A percentile compares a stretch with the other conserved stretches of the same genome.
Evolutionary conservation across 1,140 invertebrate genomes (phyloP).

Genomic region (Trachymyrmex septentrionalis): DNA sequence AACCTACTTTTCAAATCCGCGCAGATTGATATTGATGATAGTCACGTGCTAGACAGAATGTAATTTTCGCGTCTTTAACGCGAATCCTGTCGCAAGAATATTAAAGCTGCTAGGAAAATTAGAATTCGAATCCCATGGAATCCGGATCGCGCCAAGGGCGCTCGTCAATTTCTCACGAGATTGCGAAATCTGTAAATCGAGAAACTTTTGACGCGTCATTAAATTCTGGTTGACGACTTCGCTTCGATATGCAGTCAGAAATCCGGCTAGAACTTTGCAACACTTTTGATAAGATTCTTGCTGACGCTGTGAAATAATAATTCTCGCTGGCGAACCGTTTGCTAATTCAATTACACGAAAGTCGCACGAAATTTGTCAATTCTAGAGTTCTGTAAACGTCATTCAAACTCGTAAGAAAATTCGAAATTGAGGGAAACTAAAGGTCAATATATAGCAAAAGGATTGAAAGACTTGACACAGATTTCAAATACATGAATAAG

Average conservation of each 20-base stretch:
- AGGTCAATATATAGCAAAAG: not conserved
- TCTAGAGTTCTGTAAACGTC: not conserved
- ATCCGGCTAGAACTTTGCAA: slow-evolving; percentile 28
- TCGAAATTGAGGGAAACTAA: not conserved
- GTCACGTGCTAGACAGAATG: slow-evolving; percentile 43
- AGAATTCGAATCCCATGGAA: slow-evolving; percentile 45
- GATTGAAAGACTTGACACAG: not conserved
- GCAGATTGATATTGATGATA: slow-evolving; percentile 54
- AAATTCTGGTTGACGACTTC: slow-evolving; percentile 36
- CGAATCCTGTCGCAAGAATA: slow-evolving; percentile 42
- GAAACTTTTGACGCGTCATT: slow-evolving; percentile 62
- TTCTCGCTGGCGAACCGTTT: not conserved
- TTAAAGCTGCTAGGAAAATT: slow-evolving; percentile 50
- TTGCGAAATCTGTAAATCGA: slow-evolving; percentile 59
- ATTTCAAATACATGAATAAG: not conserved
- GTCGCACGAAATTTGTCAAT: not conserved
- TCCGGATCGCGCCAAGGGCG: slow-evolving; percentile 25
- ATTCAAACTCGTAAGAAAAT: not conserved
- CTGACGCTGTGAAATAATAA: slow-evolving; percentile 43
- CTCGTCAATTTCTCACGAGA: slow-evolving; percentile 56
- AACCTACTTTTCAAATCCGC: not conserved
- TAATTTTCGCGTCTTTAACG: slow-evolving; percentile 59
- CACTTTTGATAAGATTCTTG: slow-evolving; percentile 13
- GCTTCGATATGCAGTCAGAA: slow-evolving; percentile 24
- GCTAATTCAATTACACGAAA: not conserved